A percentile compares a stretch with the other conserved stretches of the same genome.
These are phyloP conservation scores for Nineta flava DNA, from an alignment of 2,888 invertebrate genomes.

Conservation along the genomic window DNA sequence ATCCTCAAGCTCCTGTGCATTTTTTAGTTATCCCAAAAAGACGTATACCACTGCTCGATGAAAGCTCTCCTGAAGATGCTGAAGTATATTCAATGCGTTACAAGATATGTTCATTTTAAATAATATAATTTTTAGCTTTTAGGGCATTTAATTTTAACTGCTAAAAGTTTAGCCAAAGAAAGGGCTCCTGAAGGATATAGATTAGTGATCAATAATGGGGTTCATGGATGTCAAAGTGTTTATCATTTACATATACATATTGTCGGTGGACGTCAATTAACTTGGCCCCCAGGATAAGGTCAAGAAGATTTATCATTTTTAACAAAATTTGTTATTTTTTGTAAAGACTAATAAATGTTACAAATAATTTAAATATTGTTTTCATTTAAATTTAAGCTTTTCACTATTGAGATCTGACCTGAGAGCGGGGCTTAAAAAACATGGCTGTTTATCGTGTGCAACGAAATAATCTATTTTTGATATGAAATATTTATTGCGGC, in stretches of 20 bases:
- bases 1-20: slow-evolving; percentile 70
- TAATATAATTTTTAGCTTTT: slow-evolving; percentile 35
- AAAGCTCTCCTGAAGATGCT: slow-evolving; percentile 37
- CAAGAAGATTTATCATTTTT: neutral
- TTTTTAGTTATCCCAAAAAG: slow-evolving; percentile 72
- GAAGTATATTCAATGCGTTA: slow-evolving; percentile 26
- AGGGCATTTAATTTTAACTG: slow-evolving; percentile 54
- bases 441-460: no score
- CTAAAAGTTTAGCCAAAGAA: slow-evolving; percentile 44
- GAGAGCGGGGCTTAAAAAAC: no score
- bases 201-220: slow-evolving; percentile 64
- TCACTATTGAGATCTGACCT: no score
- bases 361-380: neutral
- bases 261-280: slow-evolving; percentile 60
- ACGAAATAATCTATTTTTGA: no score
- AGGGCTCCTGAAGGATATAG: slow-evolving; percentile 53
- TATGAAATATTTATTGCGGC: no score
- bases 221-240: slow-evolving; percentile 67
- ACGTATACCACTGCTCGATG: slow-evolving; percentile 45
- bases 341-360: no score
- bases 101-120: neutral
- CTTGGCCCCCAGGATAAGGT: slow-evolving; percentile 27
- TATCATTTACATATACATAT: slow-evolving; percentile 74
- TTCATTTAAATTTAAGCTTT: neutral
- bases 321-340: no score